Evolutionary conservation across 2,113 vertebrate genomes (phyloP).

Genomic region (Rhineura floridana): DNA sequence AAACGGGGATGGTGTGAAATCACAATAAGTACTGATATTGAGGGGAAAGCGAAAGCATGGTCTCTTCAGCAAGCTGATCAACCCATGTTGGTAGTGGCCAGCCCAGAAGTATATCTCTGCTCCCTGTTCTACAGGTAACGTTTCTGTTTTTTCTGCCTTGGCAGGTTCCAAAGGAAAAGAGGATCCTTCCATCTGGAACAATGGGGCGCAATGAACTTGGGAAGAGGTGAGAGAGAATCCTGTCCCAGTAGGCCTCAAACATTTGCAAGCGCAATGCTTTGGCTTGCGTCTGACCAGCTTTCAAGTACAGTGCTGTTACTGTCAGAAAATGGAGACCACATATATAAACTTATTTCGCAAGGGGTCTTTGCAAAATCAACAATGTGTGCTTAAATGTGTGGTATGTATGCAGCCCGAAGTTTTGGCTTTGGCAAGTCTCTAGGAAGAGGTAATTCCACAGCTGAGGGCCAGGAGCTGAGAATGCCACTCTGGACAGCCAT

Average conservation of each 20-base stretch:
- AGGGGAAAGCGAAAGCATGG: background rate
- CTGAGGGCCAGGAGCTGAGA: background rate
- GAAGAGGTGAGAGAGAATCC: constrained; percentile 84
- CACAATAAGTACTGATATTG: too few relatives aligned
- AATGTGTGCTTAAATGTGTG: background rate
- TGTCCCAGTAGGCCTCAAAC: constrained; percentile 38
- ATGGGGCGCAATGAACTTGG: constrained; percentile 79
- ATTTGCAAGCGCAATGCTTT: constrained; percentile 48
- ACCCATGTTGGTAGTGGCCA: background rate
- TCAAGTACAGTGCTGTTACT: constrained; percentile 59
- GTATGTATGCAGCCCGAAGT: too few relatives aligned
- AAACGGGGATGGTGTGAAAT: too few relatives aligned
- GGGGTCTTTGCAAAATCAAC: background rate
- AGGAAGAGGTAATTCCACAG: background rate
- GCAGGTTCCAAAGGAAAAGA: constrained; percentile 90
- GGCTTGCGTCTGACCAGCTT: constrained; percentile 57
- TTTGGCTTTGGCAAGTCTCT: background rate
- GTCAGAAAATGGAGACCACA: constrained; percentile 53
- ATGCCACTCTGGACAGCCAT: background rate
- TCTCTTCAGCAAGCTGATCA: background rate
- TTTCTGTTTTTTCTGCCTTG: constrained; percentile 24
- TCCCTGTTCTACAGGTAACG: background rate
- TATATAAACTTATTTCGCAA: constrained; percentile 47
- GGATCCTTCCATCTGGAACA: constrained; percentile 78
- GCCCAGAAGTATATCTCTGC: background rate